Conservation (phyloP, 2,888 invertebrate species). For the Synanthedon myopaeformis region DNA sequence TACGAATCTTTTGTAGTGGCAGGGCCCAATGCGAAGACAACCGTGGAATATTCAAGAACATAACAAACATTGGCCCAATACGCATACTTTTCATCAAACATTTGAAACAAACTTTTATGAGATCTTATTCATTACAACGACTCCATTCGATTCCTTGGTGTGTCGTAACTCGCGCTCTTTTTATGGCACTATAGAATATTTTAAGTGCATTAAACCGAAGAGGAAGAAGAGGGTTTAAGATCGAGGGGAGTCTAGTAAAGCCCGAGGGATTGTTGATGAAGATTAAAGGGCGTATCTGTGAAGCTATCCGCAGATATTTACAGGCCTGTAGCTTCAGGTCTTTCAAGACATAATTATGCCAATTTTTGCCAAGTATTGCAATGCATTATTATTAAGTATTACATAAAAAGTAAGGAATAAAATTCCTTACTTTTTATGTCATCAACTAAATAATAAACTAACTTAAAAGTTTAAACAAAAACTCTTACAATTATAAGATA, state of each 20-base stretch:
- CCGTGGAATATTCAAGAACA: too few relatives aligned
- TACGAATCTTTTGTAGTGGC: too few relatives aligned
- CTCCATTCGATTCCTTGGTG: constrained; percentile 25
- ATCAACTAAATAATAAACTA: too few relatives aligned
- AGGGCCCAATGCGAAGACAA: too few relatives aligned
- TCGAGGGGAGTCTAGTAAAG: constrained; percentile 2
- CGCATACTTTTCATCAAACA: neutral
- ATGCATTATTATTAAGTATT: too few relatives aligned
- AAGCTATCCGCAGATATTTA: neutral
- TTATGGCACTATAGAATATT: constrained; percentile 61
- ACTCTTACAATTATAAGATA: too few relatives aligned
- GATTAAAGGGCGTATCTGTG: neutral
- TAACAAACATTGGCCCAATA: neutral
- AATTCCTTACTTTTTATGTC: too few relatives aligned
- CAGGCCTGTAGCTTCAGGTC: neutral
- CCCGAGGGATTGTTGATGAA: neutral
- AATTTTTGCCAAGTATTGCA: too few relatives aligned
- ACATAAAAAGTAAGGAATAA: too few relatives aligned
- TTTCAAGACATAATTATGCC: neutral
- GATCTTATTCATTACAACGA: constrained; percentile 4
- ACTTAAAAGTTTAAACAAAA: too few relatives aligned
- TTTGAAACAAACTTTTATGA: neutral
- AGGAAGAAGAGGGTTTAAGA: constrained; percentile 11
- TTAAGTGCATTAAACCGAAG: constrained; percentile 45
- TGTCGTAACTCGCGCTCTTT: constrained; percentile 45